phyloP scores from a whole-genome alignment of 30 jellyfish, hydroid and myxozoan species.

The Aurelia coerulea region DNA sequence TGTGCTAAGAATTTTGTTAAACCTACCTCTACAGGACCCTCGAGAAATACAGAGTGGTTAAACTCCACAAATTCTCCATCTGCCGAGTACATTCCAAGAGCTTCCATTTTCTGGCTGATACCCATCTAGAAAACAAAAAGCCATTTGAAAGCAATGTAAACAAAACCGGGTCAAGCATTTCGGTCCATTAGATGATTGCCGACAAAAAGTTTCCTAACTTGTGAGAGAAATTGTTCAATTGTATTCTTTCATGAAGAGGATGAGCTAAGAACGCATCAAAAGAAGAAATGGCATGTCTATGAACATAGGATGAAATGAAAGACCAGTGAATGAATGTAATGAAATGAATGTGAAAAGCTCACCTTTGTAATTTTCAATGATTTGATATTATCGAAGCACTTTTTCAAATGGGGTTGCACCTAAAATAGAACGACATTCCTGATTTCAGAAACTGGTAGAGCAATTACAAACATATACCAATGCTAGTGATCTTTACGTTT shows the following conservation, averaged over 20 bases:
- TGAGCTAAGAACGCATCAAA: too few relatives aligned
- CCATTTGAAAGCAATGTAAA: not conserved
- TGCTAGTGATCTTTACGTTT: too few relatives aligned
- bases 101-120: slow-evolving; percentile 88
- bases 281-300: too few relatives aligned
- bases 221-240: too few relatives aligned
- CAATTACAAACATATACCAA: too few relatives aligned
- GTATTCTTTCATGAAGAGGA: too few relatives aligned
- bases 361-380: slow-evolving; percentile 84
- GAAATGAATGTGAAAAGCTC: not conserved
- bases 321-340: too few relatives aligned
- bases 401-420: slow-evolving; percentile 98
- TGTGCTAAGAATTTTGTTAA: too few relatives aligned
- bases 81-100: slow-evolving; percentile 96
- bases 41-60: slow-evolving; percentile 89
- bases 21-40: slow-evolving; percentile 98
- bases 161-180: too few relatives aligned
- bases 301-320: too few relatives aligned
- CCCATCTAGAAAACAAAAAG: slow-evolving; percentile 59
- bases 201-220: not conserved
- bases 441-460: too few relatives aligned
- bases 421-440: not conserved
- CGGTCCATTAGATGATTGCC: not conserved
- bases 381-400: slow-evolving; percentile 94
- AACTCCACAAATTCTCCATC: slow-evolving; percentile 98